Base-by-base conservation (phyloP, 2,797 vertebrate species). In the Menidia menidia region DNA sequence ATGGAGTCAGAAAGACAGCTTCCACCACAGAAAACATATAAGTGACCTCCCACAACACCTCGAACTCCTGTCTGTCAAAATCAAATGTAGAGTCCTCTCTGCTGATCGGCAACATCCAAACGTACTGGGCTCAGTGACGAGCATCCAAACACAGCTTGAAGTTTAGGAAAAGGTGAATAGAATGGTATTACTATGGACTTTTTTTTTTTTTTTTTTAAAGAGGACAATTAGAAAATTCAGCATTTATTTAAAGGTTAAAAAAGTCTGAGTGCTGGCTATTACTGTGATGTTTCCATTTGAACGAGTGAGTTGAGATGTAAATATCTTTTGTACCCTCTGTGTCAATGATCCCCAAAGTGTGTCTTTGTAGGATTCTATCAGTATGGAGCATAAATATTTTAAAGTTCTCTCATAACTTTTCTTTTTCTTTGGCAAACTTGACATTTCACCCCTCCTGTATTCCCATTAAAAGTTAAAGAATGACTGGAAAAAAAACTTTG, bases 401-500 rank as follows among this genome's bases (percentile, higher is more conserved):
- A 39, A 10, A 12, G 41, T 16, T 72, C 63, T 56, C 55, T 60
- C 68, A 47, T 68, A 73, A 67, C 2, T 63, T 64, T 30, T 63
- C 47, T 58, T 68, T 19, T 31, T 25, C 70, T 71, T 79, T 64
- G 72, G 65, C 63, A 43, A 65, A 73, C 50, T 70, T 76, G 71
- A 70, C 81, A 77, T 59, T 71, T 82, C 48, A 67, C 58, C 56
- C 62, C 44, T 77, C 7, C 71, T 51, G 54, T 63, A 60, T 74
- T 12, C 72, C 81, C 56, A 75, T 85, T 52, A 83, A 87, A 74
- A 77, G 80, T 73, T 79, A 41, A 87, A 71, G 50, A 68, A 63
- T 64, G 45, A 43, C 57, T 12, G 44, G 31, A 62, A 70, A 77
- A 73, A 70, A 14, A 50, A 69, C 41, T 70, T 60, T 74, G 70